These are phyloP conservation scores for Tor tambroides DNA, from an alignment of 2,113 vertebrate species.

Conservation along the genomic window DNA sequence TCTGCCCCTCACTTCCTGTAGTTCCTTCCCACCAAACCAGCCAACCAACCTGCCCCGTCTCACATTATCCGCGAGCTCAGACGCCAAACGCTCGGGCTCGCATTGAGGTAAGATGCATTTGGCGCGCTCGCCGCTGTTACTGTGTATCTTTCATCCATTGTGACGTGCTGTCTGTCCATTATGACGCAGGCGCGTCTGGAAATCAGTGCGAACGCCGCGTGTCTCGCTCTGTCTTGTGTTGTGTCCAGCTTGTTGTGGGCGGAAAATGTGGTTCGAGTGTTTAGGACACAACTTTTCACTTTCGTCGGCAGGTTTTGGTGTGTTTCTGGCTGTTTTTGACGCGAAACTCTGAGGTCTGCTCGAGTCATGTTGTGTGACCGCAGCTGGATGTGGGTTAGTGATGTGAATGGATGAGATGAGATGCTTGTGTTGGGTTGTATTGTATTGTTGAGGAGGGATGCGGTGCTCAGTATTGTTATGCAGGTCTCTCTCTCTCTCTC, in stretches of 20 bases:
- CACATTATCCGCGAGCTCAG: neutral
- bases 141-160: constrained; percentile 8
- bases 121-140: constrained; percentile 8
- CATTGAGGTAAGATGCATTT: neutral
- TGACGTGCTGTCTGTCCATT: neutral
- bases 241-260: neutral
- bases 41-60: neutral
- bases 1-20: constrained; percentile 48
- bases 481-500: too few species aligned
- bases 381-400: neutral
- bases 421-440: constrained; percentile 28
- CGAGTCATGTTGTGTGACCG: neutral
- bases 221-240: neutral
- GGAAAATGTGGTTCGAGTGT: neutral
- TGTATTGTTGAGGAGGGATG: constrained; percentile 24
- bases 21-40: constrained; percentile 3
- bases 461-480: constrained; percentile 32
- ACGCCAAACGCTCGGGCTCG: neutral
- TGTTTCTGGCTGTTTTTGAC: neutral
- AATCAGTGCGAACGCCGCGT: neutral
- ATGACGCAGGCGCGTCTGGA: constrained; percentile 15
- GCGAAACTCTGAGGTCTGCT: neutral
- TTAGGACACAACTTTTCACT: neutral
- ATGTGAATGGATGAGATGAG: neutral
- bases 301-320: neutral